Conservation (phyloP, 64 coral and sea anemone genomes). For the Astreopora myriophthalma region DNA sequence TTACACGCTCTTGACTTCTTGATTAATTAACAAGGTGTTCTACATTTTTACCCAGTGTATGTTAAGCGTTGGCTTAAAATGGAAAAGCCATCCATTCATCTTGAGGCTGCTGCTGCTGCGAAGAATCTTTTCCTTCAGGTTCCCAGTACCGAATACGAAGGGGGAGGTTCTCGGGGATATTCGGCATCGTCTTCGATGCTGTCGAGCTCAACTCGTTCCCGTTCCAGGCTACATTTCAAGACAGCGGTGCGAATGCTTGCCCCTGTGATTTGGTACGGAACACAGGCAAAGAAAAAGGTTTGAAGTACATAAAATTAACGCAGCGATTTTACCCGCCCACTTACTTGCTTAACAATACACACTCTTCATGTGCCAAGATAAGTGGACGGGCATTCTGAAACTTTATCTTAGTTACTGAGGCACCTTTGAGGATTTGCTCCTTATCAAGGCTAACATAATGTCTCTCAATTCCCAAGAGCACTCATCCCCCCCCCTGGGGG, state of each 20-base stretch:
- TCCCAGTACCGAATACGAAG: background rate
- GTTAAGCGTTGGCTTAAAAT: background rate
- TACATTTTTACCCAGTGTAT: background rate
- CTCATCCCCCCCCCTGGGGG: too few relatives aligned
- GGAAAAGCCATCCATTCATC: background rate
- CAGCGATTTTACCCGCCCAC: too few relatives aligned
- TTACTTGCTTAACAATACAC: too few relatives aligned
- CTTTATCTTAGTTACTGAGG: too few relatives aligned
- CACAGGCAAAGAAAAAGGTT: constrained; percentile 23
- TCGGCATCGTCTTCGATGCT: background rate
- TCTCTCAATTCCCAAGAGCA: too few relatives aligned
- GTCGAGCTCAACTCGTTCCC: background rate
- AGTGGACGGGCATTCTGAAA: too few relatives aligned
- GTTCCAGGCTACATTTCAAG: constrained; percentile 4
- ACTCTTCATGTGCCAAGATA: too few relatives aligned
- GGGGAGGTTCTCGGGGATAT: background rate
- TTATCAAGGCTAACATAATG: too few relatives aligned
- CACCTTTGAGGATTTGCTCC: too few relatives aligned
- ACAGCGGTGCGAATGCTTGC: constrained; percentile 65
- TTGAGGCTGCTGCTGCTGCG: background rate
- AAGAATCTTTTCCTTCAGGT: background rate
- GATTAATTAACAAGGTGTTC: background rate
- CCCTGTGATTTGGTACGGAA: constrained; percentile 54
- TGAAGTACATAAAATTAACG: too few relatives aligned
- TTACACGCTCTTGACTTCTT: background rate